These are phyloP conservation scores for Saiga tatarica DNA, from an alignment of 2,113 vertebrate genomes.

Conservation along the genomic window DNA sequence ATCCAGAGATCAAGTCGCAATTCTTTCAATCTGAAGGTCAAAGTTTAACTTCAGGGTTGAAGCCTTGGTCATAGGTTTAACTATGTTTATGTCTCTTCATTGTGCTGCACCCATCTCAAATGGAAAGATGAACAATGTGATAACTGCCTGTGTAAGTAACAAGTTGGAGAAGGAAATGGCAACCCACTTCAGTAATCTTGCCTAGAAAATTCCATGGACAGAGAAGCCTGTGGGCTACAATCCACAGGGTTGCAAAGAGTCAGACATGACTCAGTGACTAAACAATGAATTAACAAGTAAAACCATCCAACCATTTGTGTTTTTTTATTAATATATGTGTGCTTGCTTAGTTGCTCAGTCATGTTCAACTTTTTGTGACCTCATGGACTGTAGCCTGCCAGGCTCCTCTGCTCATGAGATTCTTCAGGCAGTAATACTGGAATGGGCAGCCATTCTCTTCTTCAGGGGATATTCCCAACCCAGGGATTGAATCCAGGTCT, in stretches of 20 bases:
- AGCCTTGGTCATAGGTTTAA: neutral
- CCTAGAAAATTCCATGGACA: neutral
- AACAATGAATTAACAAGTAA: neutral
- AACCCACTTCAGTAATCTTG: neutral
- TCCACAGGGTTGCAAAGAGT: neutral
- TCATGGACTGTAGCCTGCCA: neutral
- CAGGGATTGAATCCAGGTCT: neutral
- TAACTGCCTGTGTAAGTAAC: neutral
- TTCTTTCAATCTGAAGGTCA: neutral
- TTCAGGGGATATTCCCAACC: neutral
- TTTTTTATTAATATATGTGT: neutral
- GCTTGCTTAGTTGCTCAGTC: neutral
- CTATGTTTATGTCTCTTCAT: neutral
- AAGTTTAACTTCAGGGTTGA: neutral
- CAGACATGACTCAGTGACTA: neutral
- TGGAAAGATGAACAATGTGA: neutral
- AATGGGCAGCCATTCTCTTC: neutral
- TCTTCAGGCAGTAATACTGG: neutral
- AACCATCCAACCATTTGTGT: neutral
- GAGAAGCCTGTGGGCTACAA: neutral
- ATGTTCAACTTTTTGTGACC: neutral
- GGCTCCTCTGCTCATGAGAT: neutral
- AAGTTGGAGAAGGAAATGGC: neutral
- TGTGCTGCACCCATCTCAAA: neutral
- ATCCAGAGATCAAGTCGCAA: neutral